Evolutionary conservation across 2,113 vertebrate genomes (phyloP).

Genomic region (Ursus arctos): DNA sequence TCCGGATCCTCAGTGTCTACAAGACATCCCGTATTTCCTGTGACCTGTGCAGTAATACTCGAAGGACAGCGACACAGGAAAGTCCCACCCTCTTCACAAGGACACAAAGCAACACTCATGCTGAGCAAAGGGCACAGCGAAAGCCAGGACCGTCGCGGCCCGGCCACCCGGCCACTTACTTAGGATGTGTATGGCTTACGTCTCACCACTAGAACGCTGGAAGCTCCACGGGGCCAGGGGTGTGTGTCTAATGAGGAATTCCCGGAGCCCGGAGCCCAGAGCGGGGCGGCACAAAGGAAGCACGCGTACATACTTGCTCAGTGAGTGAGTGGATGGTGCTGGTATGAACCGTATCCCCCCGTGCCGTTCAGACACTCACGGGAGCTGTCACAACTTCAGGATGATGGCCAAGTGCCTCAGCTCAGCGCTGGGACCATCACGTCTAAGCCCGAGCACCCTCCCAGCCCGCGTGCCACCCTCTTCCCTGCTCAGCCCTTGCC

Average conservation of each 20-base stretch:
- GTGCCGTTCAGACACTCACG: rapidly evolving
- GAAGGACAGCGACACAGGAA: neutral
- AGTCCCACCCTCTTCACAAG: neutral
- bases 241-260: neutral
- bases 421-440: neutral
- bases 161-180: neutral
- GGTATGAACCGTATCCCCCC: rapidly evolving
- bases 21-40: neutral
- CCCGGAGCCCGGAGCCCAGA: neutral
- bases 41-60: neutral
- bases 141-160: neutral
- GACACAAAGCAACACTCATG: too few relatives aligned
- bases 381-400: neutral
- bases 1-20: neutral
- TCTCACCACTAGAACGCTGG: neutral
- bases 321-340: rapidly evolving
- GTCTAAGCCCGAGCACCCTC: neutral
- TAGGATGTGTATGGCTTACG: neutral
- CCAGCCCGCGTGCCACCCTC: neutral
- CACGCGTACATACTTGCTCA: rapidly evolving
- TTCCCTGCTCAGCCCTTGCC: neutral
- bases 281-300: rapidly evolving
- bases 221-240: neutral
- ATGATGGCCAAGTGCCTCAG: neutral
- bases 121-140: rapidly evolving